Base-by-base conservation (phyloP, 2,888 invertebrate genomes). In the Dexiosoma caninum region DNA sequence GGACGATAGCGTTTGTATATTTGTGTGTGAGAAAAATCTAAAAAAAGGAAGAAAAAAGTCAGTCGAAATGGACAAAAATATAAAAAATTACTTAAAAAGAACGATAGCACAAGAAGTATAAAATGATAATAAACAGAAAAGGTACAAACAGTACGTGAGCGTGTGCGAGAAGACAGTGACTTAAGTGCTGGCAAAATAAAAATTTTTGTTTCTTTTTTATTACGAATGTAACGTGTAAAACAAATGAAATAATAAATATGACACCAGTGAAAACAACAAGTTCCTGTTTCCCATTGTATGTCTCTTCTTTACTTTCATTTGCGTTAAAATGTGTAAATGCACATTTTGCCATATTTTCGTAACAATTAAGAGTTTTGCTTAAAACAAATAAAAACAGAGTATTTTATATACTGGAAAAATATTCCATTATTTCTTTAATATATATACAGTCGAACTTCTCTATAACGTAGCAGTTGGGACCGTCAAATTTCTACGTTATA, bases 11-110 rank as follows among this genome's bases (percentile, higher is more conserved):
- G 14, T 57, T 21, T 42, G 27, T 42, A 9, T 46, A 5, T 32
- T 23, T 2, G 12, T 27, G 14, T n/a, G 12, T 70, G 35, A 7
- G 16, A 30, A 27, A 71, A 71, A 71, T 40, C 32, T 46, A 32
- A 35, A 59, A 71, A 42, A 59, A n/a, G n/a, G n/a, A n/a, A 19
- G 14, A 42, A 71, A 21, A 30, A 57, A 37, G 8, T 35, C 27
- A 70, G 44, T 19, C 27, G 70, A 71, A 60, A 60, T 53, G 9
- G 53, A 14, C 53, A 74, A 60, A 35, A 55, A 8, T 23, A 8
- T 19, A 10, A 37, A 44, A 32, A 37, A 46, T n/a, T n/a, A 83
- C 82, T 78, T 78, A 83, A 84, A 83, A 84, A 83, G 21, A 84
- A 84, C 1, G 21, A 40, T 3, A 21, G 16, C 2, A 37, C 9